phyloP scores from a whole-genome alignment of 2,888 invertebrate genomes.

The Anthophora plumipes region DNA sequence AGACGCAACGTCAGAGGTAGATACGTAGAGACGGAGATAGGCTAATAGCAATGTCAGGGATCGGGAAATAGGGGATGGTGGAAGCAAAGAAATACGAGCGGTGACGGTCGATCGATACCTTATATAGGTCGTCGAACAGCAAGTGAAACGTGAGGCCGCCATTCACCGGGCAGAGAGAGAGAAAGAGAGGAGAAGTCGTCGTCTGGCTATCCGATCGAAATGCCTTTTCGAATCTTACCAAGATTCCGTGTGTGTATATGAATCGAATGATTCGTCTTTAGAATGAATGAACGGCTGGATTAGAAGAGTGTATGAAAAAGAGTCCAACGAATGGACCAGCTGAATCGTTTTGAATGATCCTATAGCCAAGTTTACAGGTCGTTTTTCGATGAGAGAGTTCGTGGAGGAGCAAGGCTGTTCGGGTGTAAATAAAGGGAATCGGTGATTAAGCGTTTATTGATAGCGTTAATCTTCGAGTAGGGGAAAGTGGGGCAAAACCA shows the following conservation, averaged over 20 bases:
- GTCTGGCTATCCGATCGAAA: constrained; percentile 37
- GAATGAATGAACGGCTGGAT: constrained; percentile 26
- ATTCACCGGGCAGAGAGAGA: not conserved
- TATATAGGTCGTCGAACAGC: constrained; percentile 48
- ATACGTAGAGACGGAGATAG: constrained; percentile 49
- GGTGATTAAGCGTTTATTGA: not conserved
- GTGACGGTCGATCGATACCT: constrained; percentile 57
- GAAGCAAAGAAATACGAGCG: constrained; percentile 60
- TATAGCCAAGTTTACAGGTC: too few species aligned
- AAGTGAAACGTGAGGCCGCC: not conserved
- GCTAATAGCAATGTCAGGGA: constrained; percentile 61
- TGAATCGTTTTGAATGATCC: not conserved
- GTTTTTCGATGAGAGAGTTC: too few species aligned
- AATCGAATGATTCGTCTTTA: constrained; percentile 30
- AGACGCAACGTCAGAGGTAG: constrained; percentile 43
- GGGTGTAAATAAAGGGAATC: not conserved
- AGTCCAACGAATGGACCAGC: not conserved
- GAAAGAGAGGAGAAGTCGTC: not conserved
- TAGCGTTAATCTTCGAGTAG: not conserved
- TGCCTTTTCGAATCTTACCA: constrained; percentile 32
- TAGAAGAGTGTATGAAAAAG: constrained; percentile 21
- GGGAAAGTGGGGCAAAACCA: too few species aligned
- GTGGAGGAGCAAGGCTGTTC: not conserved
- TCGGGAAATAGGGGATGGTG: constrained; percentile 46
- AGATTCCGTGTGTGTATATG: constrained; percentile 19